Conservation (phyloP, 2,888 invertebrate species). For the Dascillus cervinus region DNA sequence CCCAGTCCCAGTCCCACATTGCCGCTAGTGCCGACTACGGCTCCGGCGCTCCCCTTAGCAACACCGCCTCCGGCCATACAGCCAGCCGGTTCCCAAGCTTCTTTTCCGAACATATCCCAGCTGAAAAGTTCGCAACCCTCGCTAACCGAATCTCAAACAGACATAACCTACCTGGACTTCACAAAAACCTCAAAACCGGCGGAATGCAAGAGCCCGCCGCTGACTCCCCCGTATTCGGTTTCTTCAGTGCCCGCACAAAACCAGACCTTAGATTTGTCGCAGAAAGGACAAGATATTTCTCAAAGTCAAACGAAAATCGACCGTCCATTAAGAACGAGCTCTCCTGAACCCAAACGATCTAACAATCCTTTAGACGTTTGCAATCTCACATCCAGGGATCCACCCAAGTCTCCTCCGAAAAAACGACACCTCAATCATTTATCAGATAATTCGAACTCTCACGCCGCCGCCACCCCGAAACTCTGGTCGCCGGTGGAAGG, state of each 20-base stretch:
- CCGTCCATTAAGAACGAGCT: constrained; percentile 24
- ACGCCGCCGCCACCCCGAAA: constrained; percentile 47
- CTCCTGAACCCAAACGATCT: constrained; percentile 39
- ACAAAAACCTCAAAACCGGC: constrained; percentile 18
- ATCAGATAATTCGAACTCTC: constrained; percentile 29
- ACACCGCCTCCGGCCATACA: constrained; percentile 15
- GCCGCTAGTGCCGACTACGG: constrained; percentile 27
- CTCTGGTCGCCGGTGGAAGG: constrained; percentile 53
- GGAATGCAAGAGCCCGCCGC: constrained; percentile 19
- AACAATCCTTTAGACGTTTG: constrained; percentile 57
- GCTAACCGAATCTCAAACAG: constrained; percentile 20
- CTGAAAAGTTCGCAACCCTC: constrained; percentile 20
- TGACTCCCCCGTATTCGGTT: constrained; percentile 14
- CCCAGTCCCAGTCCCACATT: constrained; percentile 37
- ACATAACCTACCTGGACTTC: constrained; percentile 24
- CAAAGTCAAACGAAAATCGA: constrained; percentile 28
- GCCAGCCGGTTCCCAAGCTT: constrained; percentile 14
- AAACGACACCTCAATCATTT: constrained; percentile 41
- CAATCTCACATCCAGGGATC: constrained; percentile 55
- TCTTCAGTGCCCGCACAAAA: constrained; percentile 17
- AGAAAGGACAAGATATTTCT: constrained; percentile 32
- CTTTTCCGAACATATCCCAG: constrained; percentile 14
- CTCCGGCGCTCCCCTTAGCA: constrained; percentile 22
- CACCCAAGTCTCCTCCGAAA: constrained; percentile 46
- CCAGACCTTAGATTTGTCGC: constrained; percentile 23